Conservation (phyloP, 53 echinoderm and acorn worm genomes). For the Paracentrotus lividus region DNA sequence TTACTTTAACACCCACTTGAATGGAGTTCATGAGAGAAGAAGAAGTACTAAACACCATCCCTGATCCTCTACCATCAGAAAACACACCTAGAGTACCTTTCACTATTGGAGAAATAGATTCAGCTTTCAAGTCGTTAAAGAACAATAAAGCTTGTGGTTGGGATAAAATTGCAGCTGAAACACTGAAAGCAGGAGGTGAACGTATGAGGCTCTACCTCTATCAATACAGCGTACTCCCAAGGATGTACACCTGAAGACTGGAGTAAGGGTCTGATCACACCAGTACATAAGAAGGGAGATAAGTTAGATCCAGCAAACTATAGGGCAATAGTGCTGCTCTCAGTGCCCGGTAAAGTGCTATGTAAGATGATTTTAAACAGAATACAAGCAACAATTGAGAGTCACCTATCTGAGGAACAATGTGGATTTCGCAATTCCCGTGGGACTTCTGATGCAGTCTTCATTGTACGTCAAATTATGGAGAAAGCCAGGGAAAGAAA, state of each 20-base stretch:
- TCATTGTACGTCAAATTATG: no score
- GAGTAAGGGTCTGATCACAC: slow-evolving; percentile 47
- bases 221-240: slow-evolving; percentile 38
- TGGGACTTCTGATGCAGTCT: no score
- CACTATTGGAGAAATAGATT: not conserved
- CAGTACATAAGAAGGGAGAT: slow-evolving; percentile 64
- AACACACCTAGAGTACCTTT: not conserved
- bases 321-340: slow-evolving; percentile 58
- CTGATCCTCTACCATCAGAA: not conserved
- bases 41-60: not conserved
- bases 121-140: not conserved
- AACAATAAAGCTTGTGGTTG: slow-evolving; percentile 40
- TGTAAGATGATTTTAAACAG: slow-evolving; percentile 39
- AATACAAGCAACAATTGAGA: slow-evolving; percentile 41
- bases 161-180: slow-evolving; percentile 46
- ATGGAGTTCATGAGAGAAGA: no score
- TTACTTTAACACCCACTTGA: not conserved
- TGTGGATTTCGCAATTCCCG: no score
- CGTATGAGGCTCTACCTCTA: slow-evolving; percentile 10
- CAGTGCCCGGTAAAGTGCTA: slow-evolving; percentile 9
- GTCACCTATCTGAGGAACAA: no score
- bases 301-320: slow-evolving; percentile 49
- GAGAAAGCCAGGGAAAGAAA: no score
- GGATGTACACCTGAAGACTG: slow-evolving; percentile 50
- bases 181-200: slow-evolving; percentile 7